phyloP scores from a whole-genome alignment of 2,888 invertebrate genomes.

The Trichogramma dendrolimi region DNA sequence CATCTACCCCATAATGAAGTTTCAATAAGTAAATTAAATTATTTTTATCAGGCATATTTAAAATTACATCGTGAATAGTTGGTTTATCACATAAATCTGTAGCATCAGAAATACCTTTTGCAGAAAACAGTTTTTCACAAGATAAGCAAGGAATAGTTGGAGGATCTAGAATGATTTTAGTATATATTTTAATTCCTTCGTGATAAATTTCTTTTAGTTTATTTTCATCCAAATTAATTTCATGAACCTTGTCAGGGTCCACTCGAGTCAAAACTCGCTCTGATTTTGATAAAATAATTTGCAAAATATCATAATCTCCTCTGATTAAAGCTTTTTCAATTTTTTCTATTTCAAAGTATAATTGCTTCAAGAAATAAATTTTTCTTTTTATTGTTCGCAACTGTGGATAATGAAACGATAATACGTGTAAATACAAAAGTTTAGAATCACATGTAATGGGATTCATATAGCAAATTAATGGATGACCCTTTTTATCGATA shows the following conservation, averaged over 20 bases:
- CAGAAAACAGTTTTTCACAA: conserved; percentile 2
- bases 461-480: conserved; percentile 2
- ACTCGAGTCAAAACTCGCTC: background rate
- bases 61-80: no score
- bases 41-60: background rate
- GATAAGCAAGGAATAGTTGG: background rate
- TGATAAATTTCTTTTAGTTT: conserved; percentile 1
- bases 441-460: background rate
- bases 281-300: background rate
- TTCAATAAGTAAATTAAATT: conserved; percentile 13
- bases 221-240: conserved; percentile 5
- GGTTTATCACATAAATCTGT: no score
- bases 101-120: background rate
- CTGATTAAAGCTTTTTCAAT: background rate
- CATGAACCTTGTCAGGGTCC: background rate
- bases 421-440: conserved; percentile 5
- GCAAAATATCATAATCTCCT: background rate
- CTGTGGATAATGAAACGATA: background rate
- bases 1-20: conserved; percentile 4
- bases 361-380: background rate
- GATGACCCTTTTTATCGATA: conserved; percentile 1
- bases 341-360: background rate
- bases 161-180: background rate
- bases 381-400: conserved; percentile 3
- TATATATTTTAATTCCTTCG: conserved; percentile 21